Percentiles rank a stretch among this genome's conserved stretches.
phyloP scores from a whole-genome alignment of 2,888 invertebrate genomes.

The Arrhopalites spinosus region DNA sequence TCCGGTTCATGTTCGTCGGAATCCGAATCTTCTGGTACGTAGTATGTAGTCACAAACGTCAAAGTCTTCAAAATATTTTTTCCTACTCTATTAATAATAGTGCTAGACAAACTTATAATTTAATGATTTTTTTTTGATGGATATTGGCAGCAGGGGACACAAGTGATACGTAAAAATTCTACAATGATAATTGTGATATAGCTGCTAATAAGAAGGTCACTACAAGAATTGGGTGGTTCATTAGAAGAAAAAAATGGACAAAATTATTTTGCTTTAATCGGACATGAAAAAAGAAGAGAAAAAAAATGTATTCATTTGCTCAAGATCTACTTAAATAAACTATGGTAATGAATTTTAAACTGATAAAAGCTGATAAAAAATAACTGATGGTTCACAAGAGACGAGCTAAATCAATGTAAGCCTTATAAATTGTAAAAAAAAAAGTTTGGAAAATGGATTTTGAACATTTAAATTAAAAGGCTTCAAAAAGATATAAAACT shows the following conservation, averaged over 20 bases:
- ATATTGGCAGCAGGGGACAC: slow-evolving; percentile 28
- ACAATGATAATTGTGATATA: slow-evolving; percentile 30
- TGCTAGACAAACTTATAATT: no score
- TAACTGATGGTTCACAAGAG: neutral
- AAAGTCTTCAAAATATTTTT: no score
- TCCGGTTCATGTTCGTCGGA: slow-evolving; percentile 56
- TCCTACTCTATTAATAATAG: no score
- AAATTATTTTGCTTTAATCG: slow-evolving; percentile 20
- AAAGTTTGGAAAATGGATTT: no score
- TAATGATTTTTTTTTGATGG: neutral
- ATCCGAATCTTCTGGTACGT: slow-evolving; percentile 56
- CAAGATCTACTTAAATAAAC: slow-evolving; percentile 23
- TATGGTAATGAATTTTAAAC: neutral
- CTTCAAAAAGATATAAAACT: neutral
- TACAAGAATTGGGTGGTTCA: no score
- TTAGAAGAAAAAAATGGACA: neutral
- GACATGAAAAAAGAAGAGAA: neutral
- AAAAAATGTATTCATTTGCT: slow-evolving; percentile 25
- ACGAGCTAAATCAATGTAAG: neutral
- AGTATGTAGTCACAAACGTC: no score
- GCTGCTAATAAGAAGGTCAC: neutral
- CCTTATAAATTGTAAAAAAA: neutral
- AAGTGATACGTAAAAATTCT: slow-evolving; percentile 34
- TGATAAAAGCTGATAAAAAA: neutral
- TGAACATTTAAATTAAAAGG: no score